Conservation (phyloP, 2,797 vertebrate genomes). For the Enteromius unitaeniatus region DNA sequence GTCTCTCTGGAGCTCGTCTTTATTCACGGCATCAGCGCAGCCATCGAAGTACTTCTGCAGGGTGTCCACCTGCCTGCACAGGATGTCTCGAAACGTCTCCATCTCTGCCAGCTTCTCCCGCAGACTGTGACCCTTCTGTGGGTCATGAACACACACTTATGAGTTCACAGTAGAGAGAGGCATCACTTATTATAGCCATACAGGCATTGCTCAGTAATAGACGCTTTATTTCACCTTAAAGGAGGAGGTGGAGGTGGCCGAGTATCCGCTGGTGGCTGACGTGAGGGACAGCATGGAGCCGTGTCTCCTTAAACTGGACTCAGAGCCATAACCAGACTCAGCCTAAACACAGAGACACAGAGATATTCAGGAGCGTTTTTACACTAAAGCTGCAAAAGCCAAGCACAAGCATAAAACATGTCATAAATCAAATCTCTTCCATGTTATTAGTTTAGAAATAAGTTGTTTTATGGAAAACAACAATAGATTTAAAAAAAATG, state of each 20-base stretch:
- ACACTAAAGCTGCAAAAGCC: not conserved
- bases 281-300: slow-evolving; percentile 96
- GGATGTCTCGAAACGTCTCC: slow-evolving; percentile 98
- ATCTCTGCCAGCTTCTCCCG: slow-evolving; percentile 97
- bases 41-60: slow-evolving; percentile 96
- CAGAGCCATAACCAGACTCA: slow-evolving; percentile 96
- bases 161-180: not conserved
- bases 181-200: not conserved
- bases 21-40: slow-evolving; percentile 91
- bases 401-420: not conserved
- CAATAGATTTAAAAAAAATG: too few relatives aligned
- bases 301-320: slow-evolving; percentile 92
- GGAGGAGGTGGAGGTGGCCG: slow-evolving; percentile 94
- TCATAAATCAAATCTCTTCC: not conserved
- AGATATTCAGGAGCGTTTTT: not conserved
- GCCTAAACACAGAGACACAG: slow-evolving; percentile 72
- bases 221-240: slow-evolving; percentile 84
- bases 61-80: slow-evolving; percentile 97
- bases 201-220: not conserved
- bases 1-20: slow-evolving; percentile 96
- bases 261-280: slow-evolving; percentile 94
- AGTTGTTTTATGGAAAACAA: not conserved
- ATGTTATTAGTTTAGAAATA: not conserved
- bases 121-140: slow-evolving; percentile 94
- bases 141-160: not conserved